These are phyloP conservation scores for Acipenser ruthenus DNA, from an alignment of 2,797 vertebrate species.

Conservation along the genomic window DNA sequence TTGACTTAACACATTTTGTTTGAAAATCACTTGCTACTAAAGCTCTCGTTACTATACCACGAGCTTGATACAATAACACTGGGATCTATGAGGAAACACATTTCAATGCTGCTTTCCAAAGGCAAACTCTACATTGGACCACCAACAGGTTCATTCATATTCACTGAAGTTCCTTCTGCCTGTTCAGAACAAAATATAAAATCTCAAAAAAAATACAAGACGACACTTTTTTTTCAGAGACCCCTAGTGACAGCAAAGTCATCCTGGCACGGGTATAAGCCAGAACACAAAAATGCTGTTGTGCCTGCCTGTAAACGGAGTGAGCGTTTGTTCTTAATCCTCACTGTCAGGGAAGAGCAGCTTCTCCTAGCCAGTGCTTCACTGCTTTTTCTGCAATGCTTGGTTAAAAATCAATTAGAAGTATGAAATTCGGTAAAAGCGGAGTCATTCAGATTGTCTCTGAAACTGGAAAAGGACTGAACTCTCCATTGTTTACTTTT, in stretches of 20 bases:
- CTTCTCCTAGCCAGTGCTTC: conserved; percentile 22
- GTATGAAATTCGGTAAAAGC: too few relatives aligned
- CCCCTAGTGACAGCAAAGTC: conserved; percentile 9
- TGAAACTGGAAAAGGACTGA: too few relatives aligned
- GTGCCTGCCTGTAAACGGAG: conserved; percentile 20
- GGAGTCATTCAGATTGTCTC: too few relatives aligned
- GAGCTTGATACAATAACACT: too few relatives aligned
- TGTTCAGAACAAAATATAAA: not conserved
- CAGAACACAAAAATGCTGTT: conserved; percentile 21
- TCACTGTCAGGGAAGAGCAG: conserved; percentile 36
- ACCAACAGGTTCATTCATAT: not conserved
- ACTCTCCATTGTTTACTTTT: too few relatives aligned
- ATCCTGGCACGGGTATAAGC: conserved; percentile 19
- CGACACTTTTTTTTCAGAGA: not conserved
- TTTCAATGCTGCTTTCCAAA: too few relatives aligned
- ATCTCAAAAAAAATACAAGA: not conserved
- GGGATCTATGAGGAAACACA: too few relatives aligned
- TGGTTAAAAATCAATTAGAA: too few relatives aligned
- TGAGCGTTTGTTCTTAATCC: conserved; percentile 25
- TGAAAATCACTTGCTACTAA: too few relatives aligned
- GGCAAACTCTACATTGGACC: not conserved
- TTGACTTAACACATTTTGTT: too few relatives aligned
- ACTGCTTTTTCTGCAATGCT: too few relatives aligned
- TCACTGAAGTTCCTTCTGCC: not conserved
- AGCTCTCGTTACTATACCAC: too few relatives aligned